phyloP scores from a whole-genome alignment of 2,888 invertebrate species.

The Dorcus hopei region DNA sequence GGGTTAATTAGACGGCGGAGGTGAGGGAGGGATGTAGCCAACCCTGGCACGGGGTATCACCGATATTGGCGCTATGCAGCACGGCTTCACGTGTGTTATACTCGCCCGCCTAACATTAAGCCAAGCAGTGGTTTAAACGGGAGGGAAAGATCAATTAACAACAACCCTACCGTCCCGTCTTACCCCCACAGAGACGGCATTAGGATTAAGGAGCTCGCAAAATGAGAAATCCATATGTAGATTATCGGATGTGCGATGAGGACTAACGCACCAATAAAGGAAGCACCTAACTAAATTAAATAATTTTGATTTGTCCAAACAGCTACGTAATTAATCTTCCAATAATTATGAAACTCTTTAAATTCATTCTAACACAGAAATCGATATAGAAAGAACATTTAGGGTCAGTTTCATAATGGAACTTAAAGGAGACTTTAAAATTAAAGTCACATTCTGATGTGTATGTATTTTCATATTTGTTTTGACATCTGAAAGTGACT shows the following conservation, averaged over 20 bases:
- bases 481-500: too few relatives aligned
- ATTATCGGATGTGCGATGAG: conserved; percentile 23
- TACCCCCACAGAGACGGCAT: conserved; percentile 38
- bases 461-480: too few relatives aligned
- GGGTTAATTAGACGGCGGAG: conserved; percentile 45
- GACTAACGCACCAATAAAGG: conserved; percentile 15
- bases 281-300: conserved; percentile 5
- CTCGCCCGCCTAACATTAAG: conserved; percentile 33
- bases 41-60: conserved; percentile 49
- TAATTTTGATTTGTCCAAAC: too few relatives aligned
- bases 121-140: conserved; percentile 36
- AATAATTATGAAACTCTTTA: too few relatives aligned
- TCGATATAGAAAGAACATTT: too few relatives aligned
- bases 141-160: conserved; percentile 45
- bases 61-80: conserved; percentile 48
- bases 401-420: too few relatives aligned
- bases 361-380: too few relatives aligned
- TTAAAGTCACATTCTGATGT: too few relatives aligned
- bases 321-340: too few relatives aligned
- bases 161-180: conserved; percentile 36
- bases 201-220: conserved; percentile 43
- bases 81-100: conserved; percentile 40
- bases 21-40: conserved; percentile 26
- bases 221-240: conserved; percentile 47
- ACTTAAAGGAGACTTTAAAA: too few relatives aligned